A percentile compares a stretch with the other conserved stretches of the same genome.
Conservation (phyloP, 1,140 invertebrate species). For the silkworm (Bombyx mori) region DNA sequence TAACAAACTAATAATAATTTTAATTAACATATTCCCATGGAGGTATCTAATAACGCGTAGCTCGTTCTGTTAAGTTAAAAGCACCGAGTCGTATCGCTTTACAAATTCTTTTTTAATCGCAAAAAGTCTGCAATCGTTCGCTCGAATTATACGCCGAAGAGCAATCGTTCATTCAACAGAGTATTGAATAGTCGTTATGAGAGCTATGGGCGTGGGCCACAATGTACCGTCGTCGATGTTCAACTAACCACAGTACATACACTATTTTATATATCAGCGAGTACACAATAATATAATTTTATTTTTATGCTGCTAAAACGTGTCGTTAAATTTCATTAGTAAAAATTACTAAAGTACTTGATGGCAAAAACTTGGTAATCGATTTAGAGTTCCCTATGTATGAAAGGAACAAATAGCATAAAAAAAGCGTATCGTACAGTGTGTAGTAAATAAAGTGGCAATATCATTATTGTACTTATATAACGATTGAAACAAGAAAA, state of each 20-base stretch:
- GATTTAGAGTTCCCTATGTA: too few species aligned
- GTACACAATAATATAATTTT: too few species aligned
- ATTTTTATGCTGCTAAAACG: too few species aligned
- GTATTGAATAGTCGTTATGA: conserved; percentile 66
- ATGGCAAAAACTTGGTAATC: too few species aligned
- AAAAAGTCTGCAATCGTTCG: conserved; percentile 47
- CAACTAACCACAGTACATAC: conserved; percentile 1
- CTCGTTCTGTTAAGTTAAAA: conserved; percentile 20
- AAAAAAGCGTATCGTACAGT: too few species aligned
- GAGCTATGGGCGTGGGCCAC: conserved; percentile 55
- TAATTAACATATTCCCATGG: conserved; percentile 18
- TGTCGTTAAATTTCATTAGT: too few species aligned
- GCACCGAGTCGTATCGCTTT: conserved; percentile 52
- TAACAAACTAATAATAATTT: not conserved
- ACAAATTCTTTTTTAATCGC: conserved; percentile 54
- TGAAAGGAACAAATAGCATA: too few species aligned
- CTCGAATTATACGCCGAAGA: conserved; percentile 62
- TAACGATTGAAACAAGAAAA: too few species aligned
- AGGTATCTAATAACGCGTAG: conserved; percentile 32
- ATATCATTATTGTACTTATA: too few species aligned
- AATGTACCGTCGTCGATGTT: conserved; percentile 24
- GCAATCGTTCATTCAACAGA: conserved; percentile 64
- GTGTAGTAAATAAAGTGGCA: too few species aligned
- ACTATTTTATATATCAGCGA: too few species aligned
- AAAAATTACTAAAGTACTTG: too few species aligned